phyloP scores from a whole-genome alignment of 2,113 vertebrate genomes.

The Melanocharis versteri region DNA sequence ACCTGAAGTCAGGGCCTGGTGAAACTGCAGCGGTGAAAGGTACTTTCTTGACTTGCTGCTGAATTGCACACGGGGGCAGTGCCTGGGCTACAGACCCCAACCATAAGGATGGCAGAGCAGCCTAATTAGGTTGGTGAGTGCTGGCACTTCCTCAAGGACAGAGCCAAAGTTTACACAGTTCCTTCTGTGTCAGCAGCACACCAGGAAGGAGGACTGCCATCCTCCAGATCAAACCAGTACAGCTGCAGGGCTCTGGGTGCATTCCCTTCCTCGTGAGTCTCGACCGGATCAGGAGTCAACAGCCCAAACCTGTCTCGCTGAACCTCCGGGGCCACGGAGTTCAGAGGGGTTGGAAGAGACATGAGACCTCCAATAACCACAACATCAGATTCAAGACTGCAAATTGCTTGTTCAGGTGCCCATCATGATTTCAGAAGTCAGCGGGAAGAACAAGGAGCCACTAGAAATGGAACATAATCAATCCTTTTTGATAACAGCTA shows the following conservation, averaged over 20 bases:
- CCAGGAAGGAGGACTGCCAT: background rate
- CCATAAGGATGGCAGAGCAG: fast-evolving
- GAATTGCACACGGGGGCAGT: background rate
- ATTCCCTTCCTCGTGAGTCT: background rate
- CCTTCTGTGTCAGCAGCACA: background rate
- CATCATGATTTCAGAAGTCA: background rate
- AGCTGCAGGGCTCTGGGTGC: background rate
- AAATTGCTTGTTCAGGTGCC: background rate
- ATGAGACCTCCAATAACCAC: background rate
- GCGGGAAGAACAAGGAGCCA: background rate
- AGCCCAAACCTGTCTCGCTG: background rate
- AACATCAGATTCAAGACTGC: background rate
- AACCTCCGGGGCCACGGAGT: background rate
- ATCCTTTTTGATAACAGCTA: slow-evolving; percentile 10
- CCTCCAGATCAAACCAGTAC: background rate
- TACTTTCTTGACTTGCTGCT: background rate
- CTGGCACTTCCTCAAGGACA: background rate
- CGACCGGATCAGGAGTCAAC: background rate
- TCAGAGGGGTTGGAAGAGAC: background rate
- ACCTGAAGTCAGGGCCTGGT: fast-evolving
- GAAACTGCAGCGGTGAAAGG: background rate
- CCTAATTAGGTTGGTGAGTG: background rate
- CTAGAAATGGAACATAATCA: background rate
- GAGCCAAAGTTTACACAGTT: background rate
- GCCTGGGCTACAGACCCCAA: background rate